A percentile compares a stretch with the other conserved stretches of the same genome.
Conservation (phyloP, 2,113 vertebrate species). For the Crotalus horridus region DNA sequence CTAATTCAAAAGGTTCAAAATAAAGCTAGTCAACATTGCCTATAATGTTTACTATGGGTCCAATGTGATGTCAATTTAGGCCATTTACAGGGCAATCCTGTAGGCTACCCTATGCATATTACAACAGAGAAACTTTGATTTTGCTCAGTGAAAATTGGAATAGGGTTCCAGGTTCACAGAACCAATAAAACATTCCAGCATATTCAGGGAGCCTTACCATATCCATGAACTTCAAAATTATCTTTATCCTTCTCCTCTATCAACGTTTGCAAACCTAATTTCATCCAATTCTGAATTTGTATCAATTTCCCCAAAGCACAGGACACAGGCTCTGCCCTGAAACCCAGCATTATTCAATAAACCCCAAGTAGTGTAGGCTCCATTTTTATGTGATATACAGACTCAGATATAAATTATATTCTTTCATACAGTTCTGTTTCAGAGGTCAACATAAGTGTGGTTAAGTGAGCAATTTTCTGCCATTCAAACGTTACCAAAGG, state of each 20-base stretch:
- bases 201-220: neutral
- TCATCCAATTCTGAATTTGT: neutral
- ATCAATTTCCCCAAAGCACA: neutral
- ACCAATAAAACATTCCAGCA: neutral
- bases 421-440: constrained; percentile 46
- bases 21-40: neutral
- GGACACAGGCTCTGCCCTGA: fast-evolving
- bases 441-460: constrained; percentile 57
- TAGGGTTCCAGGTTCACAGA: neutral
- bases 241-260: neutral
- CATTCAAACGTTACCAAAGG: constrained; percentile 62
- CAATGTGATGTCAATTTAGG: neutral
- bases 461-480: constrained; percentile 60
- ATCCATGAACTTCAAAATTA: neutral
- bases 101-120: neutral
- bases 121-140: neutral
- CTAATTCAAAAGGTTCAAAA: neutral
- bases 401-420: neutral
- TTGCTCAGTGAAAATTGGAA: neutral
- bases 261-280: neutral
- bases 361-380: neutral
- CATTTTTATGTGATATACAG: neutral
- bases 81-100: neutral
- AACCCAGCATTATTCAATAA: neutral
- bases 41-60: neutral